Evolutionary conservation across 1,140 invertebrate genomes (phyloP).

Genomic region (Physella acuta): DNA sequence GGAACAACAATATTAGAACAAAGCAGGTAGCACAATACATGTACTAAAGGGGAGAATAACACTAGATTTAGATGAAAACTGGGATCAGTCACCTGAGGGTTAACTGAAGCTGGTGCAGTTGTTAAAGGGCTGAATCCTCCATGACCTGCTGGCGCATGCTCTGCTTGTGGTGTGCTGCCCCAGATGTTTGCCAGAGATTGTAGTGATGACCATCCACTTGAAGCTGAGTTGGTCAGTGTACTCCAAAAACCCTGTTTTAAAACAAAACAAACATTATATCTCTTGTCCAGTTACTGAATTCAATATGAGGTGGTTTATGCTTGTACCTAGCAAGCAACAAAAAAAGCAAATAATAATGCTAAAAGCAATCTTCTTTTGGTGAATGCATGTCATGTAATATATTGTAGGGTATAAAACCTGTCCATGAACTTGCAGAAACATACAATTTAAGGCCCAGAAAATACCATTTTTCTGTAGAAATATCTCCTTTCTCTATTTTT

Average conservation of each 20-base stretch:
- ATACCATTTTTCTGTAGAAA: no score
- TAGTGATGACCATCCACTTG: conserved; percentile 50
- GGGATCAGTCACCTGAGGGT: conserved; percentile 6
- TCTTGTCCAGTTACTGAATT: no score
- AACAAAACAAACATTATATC: background rate
- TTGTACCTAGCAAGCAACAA: no score
- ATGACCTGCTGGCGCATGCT: conserved; percentile 14
- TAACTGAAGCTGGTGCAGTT: background rate
- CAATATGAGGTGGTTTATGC: no score
- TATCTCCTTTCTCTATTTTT: no score
- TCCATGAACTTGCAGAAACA: no score
- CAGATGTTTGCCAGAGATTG: conserved; percentile 44
- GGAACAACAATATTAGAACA: conserved; percentile 11
- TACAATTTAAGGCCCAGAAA: no score
- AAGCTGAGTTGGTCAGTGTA: conserved; percentile 48
- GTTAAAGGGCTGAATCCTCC: background rate
- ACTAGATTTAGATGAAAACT: no score
- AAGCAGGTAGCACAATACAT: background rate
- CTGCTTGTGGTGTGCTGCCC: conserved; percentile 30
- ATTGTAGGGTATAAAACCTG: no score
- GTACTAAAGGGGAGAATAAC: background rate
- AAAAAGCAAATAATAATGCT: no score
- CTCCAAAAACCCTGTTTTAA: conserved; percentile 46
- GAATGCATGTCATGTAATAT: no score
- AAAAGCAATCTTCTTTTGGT: no score